phyloP scores from a whole-genome alignment of 2,113 vertebrate genomes.

The Charadrius vociferus region DNA sequence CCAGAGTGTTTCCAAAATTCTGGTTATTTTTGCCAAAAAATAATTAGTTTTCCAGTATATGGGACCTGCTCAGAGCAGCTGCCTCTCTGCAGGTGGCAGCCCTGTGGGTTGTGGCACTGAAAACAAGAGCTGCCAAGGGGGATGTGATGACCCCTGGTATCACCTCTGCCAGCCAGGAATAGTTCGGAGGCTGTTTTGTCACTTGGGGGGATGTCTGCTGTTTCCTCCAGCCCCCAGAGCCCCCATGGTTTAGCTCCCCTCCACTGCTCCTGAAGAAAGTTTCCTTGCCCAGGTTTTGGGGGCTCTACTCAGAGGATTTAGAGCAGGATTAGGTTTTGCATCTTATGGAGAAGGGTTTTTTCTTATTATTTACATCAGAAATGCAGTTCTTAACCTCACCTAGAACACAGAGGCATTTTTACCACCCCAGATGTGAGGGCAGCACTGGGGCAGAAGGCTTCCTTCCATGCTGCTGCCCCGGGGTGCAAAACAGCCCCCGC shows the following conservation, averaged over 20 bases:
- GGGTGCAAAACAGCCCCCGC: neutral
- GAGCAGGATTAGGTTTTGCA: neutral
- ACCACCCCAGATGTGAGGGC: rapidly evolving
- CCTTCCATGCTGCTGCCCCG: rapidly evolving
- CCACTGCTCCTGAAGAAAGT: rapidly evolving
- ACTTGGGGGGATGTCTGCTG: neutral
- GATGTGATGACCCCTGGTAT: rapidly evolving
- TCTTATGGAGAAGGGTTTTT: neutral
- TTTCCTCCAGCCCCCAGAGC: neutral
- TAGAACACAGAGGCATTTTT: no score
- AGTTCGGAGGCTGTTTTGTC: rapidly evolving
- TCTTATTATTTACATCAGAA: neutral
- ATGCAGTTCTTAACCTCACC: neutral
- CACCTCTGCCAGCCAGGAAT: neutral
- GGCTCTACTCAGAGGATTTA: neutral
- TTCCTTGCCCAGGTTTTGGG: neutral
- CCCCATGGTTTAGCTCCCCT: neutral
- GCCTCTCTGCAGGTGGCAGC: neutral
- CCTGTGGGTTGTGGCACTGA: rapidly evolving
- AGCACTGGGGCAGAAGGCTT: no score
- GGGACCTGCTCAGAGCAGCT: neutral
- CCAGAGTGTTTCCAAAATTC: neutral
- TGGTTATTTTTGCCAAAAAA: neutral
- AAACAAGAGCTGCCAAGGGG: neutral
- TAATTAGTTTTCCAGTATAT: rapidly evolving